These are phyloP conservation scores for Epizoanthus rinbou DNA, from an alignment of 92 coral and sea anemone species.

Conservation along the genomic window DNA sequence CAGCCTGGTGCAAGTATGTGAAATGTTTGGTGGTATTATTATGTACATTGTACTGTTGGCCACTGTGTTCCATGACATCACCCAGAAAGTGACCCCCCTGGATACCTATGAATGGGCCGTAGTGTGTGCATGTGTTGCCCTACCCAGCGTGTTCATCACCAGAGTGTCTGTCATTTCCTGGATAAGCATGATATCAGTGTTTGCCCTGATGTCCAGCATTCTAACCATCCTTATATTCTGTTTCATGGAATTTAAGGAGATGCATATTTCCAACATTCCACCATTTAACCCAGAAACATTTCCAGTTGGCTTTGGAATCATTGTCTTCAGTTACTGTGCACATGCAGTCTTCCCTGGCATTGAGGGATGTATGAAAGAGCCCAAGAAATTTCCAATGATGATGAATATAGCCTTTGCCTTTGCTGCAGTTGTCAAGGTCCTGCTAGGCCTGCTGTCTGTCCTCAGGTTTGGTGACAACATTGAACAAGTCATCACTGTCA, in stretches of 20 bases:
- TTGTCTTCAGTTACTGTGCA: constrained; percentile 91
- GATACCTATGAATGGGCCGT: constrained; percentile 89
- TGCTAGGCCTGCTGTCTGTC: constrained; percentile 78
- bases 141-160: constrained; percentile 84
- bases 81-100: constrained; percentile 56
- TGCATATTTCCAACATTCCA: constrained; percentile 74
- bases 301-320: constrained; percentile 87
- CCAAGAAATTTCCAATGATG: constrained; percentile 80
- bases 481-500: constrained; percentile 89
- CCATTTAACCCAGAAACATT: constrained; percentile 65
- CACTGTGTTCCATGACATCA: constrained; percentile 77
- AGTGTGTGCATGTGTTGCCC: constrained; percentile 72
- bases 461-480: constrained; percentile 73
- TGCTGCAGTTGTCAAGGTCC: constrained; percentile 75
- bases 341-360: constrained; percentile 93
- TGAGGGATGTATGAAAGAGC: constrained; percentile 90
- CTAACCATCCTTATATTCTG: constrained; percentile 75
- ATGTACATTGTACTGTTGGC: constrained; percentile 92
- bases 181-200: constrained; percentile 91
- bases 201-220: constrained; percentile 73
- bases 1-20: constrained; percentile 87
- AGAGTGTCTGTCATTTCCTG: constrained; percentile 89
- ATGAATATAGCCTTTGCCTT: constrained; percentile 77
- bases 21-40: constrained; percentile 86
- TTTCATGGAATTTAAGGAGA: constrained; percentile 64